phyloP scores from a whole-genome alignment of 2,888 invertebrate genomes.

The Xylocampa areola region DNA sequence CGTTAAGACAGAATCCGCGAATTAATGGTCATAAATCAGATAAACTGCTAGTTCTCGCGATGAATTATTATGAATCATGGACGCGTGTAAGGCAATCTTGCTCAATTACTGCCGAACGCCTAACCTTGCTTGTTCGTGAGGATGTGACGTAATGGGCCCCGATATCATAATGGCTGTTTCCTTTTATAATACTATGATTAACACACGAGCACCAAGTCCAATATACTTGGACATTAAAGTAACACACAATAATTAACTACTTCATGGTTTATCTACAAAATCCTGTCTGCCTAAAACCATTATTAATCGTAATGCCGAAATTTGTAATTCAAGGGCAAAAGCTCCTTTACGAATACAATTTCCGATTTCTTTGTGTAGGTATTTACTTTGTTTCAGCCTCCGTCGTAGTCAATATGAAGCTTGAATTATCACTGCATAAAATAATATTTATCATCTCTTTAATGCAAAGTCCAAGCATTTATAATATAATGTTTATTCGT shows the following conservation, averaged over 20 bases:
- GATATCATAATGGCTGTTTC: constrained; percentile 62
- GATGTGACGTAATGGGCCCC: constrained; percentile 69
- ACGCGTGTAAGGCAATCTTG: constrained; percentile 76
- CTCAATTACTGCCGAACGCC: constrained; percentile 74
- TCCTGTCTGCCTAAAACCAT: constrained; percentile 13
- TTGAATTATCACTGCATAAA: background rate
- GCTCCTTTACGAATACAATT: constrained; percentile 11
- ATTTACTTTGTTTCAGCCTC: constrained; percentile 15
- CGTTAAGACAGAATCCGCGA: constrained; percentile 50
- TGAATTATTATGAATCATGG: constrained; percentile 77
- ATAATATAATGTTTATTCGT: constrained; percentile 7
- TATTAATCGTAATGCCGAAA: constrained; percentile 13
- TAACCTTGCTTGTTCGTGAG: constrained; percentile 73
- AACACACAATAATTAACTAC: constrained; percentile 15
- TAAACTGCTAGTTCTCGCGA: constrained; percentile 60
- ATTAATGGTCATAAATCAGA: constrained; percentile 72
- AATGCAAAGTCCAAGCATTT: background rate
- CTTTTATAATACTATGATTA: constrained; percentile 57
- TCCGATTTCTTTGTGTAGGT: too few relatives aligned
- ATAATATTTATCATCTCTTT: constrained; percentile 3
- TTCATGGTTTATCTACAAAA: constrained; percentile 23
- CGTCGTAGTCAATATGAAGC: background rate
- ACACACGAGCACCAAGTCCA: constrained; percentile 27
- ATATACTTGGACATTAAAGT: constrained; percentile 25
- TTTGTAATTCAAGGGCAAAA: constrained; percentile 30